Evolutionary conservation across 2,113 vertebrate species (phyloP), one percentile per base, ranked within the genome.

Genomic region (Phocoena phocoena): DNA sequence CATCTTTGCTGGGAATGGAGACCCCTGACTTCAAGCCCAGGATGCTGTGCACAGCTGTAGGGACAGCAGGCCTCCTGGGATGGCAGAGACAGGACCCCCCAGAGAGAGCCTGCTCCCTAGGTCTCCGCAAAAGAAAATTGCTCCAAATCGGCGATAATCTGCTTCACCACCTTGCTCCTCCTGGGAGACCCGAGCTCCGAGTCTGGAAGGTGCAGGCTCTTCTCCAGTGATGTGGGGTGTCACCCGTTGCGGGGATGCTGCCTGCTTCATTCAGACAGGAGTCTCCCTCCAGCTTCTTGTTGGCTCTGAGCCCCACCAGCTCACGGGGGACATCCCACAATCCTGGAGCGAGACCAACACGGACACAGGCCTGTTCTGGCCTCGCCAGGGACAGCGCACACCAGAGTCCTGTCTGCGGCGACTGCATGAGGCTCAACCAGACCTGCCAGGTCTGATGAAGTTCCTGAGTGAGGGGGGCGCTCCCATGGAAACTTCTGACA

Each of bases 391-490:
- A 0, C 0, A 74, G 71, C 3, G 9, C 12, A 44, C 63, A 81
- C 92, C 47, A 63, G 74, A 93, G 95, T 62, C 14, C 65, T 23
- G 8, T 92, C 65, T 67, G 17, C 41, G 92, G 82, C 9, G 71
- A 47, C 84, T 33, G 50, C 95, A 85, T 5, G 60, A 60, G 92
- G 83, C 70, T 91, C 79, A 26, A 84, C 58, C 70, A 90, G 96
- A 89, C 83, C 67, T 93, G 96, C 86, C 77, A 74, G 81, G 8
- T 96, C 80, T 67, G 95, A 96, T 79, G 97, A 92, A 82, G 82
- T 65, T 47, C 58, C 95, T 65, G 88, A 96, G 94, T 55, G 41
- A 83, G 23, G 60, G 63, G 94, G n/a, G 94, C 88, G 88, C 93
- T 97, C 98, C 74, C 92, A 4, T 82, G 96, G 96, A 92, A 92